Base-by-base conservation (phyloP, 2,113 vertebrate species). In the pig (Sus scrofa) region DNA sequence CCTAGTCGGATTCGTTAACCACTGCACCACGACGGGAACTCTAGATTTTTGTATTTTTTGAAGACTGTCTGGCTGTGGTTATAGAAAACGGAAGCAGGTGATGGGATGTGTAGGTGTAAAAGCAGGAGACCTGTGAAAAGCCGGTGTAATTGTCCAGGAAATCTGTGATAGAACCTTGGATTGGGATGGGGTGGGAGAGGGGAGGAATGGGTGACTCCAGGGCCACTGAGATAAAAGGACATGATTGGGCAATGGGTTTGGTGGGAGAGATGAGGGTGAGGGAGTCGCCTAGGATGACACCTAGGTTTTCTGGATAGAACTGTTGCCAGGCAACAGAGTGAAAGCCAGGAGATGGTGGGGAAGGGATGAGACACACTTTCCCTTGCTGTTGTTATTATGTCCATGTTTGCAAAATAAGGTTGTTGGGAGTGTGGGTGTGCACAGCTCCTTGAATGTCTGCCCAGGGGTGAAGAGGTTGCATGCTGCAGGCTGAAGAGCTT, bases 281-380 rank as follows among this genome's bases (percentile, higher is more conserved):
- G 58, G 77, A 62, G 30, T 44, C 95, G 79, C 70, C 75, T 20
- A 90, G 54, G 85, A 96, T 56, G 74, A 79, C 34, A 65, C 67
- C 27, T 39, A 77, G 73, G 86, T 65, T 97, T 97, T 95, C 67
- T 73, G 56, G 96, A 92, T 65, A 78, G 82, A 96, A 78, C 73
- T 50, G 96, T 97, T 97, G 97, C 96, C 73, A 97, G 68, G 96
- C 96, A 97, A 97, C 97, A 89, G 91, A 92, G 62, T 44, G n/a
- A 91, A 44, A 91, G 77, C 60, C 60, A 65, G 39, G 63, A 94
- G 85, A 87, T 50, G 26, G 73, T 9, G 18, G 68, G 91, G 62
- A 60, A 91, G 52, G 63, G 39, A 60, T 62, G 27, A 24, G 75
- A 73, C 54, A 50, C 14, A 44, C 11, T 96, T 83, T 93, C 16